Percentiles rank a stretch among this genome's conserved stretches.
phyloP scores from a whole-genome alignment of 2,888 invertebrate species.

The Chesias legatella region DNA sequence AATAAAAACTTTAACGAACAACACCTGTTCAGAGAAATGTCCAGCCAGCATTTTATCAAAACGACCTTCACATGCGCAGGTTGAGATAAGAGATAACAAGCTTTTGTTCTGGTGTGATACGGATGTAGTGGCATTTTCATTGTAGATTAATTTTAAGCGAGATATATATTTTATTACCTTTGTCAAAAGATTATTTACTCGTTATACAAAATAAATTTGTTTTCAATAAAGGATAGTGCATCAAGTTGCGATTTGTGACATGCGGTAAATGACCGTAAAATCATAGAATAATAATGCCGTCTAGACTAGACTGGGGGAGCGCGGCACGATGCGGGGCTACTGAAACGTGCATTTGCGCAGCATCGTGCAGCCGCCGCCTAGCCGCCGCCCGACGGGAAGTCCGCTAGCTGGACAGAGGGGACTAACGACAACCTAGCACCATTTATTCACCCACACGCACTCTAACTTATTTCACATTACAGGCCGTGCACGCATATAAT shows the following conservation, averaged over 20 bases:
- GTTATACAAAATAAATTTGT: background rate
- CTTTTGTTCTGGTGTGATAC: constrained; percentile 30
- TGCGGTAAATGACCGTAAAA: constrained; percentile 18
- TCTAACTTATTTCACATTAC: constrained; percentile 42
- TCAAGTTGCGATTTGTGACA: constrained; percentile 10
- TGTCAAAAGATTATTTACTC: background rate
- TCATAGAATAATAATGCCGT: constrained; percentile 28
- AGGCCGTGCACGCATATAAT: constrained; percentile 43
- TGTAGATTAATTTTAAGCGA: constrained; percentile 2
- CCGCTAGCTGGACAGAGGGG: constrained; percentile 46
- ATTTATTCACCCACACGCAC: constrained; percentile 31
- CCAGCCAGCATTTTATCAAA: constrained; percentile 53
- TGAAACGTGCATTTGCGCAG: constrained; percentile 47
- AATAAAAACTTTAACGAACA: background rate
- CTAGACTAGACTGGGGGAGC: constrained; percentile 26
- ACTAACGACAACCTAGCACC: constrained; percentile 16
- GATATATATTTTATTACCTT: too few species aligned
- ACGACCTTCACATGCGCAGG: constrained; percentile 74
- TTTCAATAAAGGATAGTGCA: background rate
- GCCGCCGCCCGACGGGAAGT: constrained; percentile 57
- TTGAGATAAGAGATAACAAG: constrained; percentile 76
- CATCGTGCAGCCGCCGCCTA: constrained; percentile 43
- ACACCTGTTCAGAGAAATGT: constrained; percentile 9
- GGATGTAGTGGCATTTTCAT: constrained; percentile 2
- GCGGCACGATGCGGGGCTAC: constrained; percentile 24